Evolutionary conservation across 2,113 vertebrate genomes (phyloP).

Genomic region (Equus quagga): DNA sequence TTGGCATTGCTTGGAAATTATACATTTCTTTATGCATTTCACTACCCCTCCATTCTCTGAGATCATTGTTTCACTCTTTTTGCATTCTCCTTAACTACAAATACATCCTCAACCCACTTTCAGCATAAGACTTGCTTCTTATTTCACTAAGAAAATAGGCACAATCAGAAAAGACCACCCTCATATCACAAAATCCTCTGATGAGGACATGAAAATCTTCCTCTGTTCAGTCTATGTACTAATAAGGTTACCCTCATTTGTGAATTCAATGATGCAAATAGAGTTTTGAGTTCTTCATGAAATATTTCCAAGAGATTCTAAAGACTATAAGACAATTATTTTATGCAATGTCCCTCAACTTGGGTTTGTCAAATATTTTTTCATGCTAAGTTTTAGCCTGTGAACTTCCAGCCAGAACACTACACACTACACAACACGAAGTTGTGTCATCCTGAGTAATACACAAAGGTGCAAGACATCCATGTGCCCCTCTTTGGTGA

Average conservation of each 20-base stretch:
- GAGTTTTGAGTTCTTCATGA: background rate
- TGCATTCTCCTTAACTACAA: background rate
- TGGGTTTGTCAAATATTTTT: background rate
- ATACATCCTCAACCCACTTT: background rate
- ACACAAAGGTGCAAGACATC: background rate
- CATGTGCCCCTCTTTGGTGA: background rate
- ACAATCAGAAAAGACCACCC: background rate
- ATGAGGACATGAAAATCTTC: background rate
- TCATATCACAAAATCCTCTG: background rate
- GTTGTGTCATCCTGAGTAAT: background rate
- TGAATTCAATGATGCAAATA: background rate
- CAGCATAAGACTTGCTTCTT: background rate
- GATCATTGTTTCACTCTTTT: background rate
- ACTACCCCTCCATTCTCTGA: background rate
- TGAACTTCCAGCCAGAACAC: background rate
- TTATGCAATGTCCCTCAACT: background rate
- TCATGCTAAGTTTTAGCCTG: background rate
- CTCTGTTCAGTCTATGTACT: background rate
- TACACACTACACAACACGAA: background rate
- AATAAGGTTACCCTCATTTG: background rate
- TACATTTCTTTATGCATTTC: background rate
- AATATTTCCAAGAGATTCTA: conserved; percentile 21
- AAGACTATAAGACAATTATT: background rate
- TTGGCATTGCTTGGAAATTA: background rate
- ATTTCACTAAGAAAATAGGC: background rate